Percentiles rank a stretch among this genome's conserved stretches.
Evolutionary conservation across 2,888 invertebrate genomes (phyloP).

Genomic region (Automeris io): DNA sequence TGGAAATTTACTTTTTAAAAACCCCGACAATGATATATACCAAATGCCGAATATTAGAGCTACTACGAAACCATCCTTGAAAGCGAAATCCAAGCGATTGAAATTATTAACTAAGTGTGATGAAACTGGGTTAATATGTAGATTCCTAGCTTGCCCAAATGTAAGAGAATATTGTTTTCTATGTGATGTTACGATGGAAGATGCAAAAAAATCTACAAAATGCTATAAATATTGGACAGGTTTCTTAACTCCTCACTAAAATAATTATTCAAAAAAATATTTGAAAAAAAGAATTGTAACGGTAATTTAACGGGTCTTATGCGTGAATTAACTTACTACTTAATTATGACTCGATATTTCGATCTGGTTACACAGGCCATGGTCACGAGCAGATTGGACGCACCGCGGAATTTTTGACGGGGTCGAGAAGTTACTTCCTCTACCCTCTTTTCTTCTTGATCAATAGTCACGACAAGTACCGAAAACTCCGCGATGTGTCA

Average conservation of each 20-base stretch:
- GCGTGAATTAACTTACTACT: too few species aligned
- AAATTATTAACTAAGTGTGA: conserved; percentile 45
- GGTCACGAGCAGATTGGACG: too few species aligned
- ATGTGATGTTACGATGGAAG: conserved; percentile 35
- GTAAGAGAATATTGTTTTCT: conserved; percentile 36
- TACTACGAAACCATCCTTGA: neutral
- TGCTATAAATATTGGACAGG: conserved; percentile 32
- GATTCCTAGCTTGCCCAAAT: conserved; percentile 45
- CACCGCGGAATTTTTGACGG: too few species aligned
- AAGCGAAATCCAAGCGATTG: neutral
- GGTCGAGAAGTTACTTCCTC: too few species aligned
- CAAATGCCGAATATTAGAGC: neutral
- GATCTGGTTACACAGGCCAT: too few species aligned
- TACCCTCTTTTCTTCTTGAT: too few species aligned
- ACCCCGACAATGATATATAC: neutral
- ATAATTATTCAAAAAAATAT: conserved; percentile 7
- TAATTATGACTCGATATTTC: too few species aligned
- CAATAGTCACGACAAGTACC: too few species aligned
- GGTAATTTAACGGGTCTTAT: too few species aligned
- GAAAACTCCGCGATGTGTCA: too few species aligned
- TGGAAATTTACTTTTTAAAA: conserved; percentile 5
- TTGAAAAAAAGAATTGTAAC: too few species aligned
- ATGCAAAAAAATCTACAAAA: conserved; percentile 20
- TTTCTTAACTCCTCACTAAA: conserved; percentile 20
- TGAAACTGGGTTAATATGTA: conserved; percentile 29